Conservation (phyloP, 1,140 invertebrate genomes). For the Sarcophaga peregrina region DNA sequence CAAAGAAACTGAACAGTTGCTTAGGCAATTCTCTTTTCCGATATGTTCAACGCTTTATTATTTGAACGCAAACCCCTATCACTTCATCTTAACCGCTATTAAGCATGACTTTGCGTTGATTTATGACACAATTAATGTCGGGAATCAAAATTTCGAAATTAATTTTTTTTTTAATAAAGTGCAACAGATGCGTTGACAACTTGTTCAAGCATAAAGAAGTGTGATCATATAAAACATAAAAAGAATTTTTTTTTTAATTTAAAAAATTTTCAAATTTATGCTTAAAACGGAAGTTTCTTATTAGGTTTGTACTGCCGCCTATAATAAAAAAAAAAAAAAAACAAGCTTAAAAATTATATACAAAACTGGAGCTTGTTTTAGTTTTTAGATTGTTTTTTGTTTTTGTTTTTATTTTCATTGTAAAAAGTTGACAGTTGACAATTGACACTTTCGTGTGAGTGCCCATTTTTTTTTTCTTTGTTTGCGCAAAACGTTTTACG, state of each 20-base stretch:
- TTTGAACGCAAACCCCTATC: no score
- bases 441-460: conserved; percentile 29
- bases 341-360: neutral
- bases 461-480: neutral
- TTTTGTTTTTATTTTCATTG: neutral
- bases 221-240: no score
- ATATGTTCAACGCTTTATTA: no score
- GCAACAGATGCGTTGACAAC: conserved; percentile 9
- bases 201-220: neutral
- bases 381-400: neutral
- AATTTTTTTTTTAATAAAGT: neutral
- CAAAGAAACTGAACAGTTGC: no score
- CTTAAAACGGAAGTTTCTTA: conserved; percentile 31
- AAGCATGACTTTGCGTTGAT: neutral
- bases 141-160: neutral
- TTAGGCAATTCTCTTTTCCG: no score
- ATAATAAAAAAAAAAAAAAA: neutral
- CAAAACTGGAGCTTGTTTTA: neutral
- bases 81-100: no score
- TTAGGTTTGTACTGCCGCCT: conserved; percentile 1
- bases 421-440: neutral
- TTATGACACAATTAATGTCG: neutral
- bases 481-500: neutral
- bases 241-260: no score
- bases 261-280: neutral